Evolutionary conservation across 1,140 invertebrate genomes (phyloP).

Genomic region (Drosophila ficusphila): DNA sequence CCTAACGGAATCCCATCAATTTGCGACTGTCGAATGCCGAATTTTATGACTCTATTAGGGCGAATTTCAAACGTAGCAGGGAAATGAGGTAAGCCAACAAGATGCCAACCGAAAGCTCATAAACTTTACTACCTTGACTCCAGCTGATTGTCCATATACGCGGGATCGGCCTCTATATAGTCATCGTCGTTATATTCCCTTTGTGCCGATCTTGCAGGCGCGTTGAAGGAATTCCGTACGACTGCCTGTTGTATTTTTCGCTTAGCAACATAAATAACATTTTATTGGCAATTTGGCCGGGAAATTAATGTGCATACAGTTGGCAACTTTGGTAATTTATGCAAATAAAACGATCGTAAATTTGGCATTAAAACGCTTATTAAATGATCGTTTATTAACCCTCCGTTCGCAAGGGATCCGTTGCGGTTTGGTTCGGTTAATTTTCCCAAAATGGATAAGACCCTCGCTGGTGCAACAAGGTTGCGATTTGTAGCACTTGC

Average conservation of each 20-base stretch:
- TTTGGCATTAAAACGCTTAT: conserved; percentile 84
- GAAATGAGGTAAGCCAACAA: conserved; percentile 28
- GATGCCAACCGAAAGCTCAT: conserved; percentile 56
- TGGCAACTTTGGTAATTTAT: conserved; percentile 83
- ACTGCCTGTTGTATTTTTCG: conserved; percentile 23
- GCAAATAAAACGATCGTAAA: conserved; percentile 84
- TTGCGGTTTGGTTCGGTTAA: not conserved
- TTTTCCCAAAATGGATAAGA: conserved; percentile 44
- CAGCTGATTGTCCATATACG: conserved; percentile 22
- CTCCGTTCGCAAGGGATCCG: not conserved
- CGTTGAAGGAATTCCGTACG: conserved; percentile 54
- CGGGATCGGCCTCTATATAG: conserved; percentile 34
- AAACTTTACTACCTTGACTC: conserved; percentile 59
- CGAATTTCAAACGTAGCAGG: conserved; percentile 21
- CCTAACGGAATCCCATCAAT: conserved; percentile 3
- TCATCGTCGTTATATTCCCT: conserved; percentile 41
- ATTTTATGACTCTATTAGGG: conserved; percentile 74
- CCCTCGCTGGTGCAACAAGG: conserved; percentile 54
- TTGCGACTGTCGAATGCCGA: not conserved
- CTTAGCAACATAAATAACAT: conserved; percentile 78
- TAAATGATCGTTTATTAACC: conserved; percentile 82
- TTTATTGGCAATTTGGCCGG: conserved; percentile 81
- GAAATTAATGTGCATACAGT: conserved; percentile 79
- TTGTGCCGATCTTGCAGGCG: conserved; percentile 4
- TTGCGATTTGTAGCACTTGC: conserved; percentile 71